These are phyloP conservation scores for Sceloporus tristichus DNA, from an alignment of 2,113 vertebrate species.

Conservation along the genomic window DNA sequence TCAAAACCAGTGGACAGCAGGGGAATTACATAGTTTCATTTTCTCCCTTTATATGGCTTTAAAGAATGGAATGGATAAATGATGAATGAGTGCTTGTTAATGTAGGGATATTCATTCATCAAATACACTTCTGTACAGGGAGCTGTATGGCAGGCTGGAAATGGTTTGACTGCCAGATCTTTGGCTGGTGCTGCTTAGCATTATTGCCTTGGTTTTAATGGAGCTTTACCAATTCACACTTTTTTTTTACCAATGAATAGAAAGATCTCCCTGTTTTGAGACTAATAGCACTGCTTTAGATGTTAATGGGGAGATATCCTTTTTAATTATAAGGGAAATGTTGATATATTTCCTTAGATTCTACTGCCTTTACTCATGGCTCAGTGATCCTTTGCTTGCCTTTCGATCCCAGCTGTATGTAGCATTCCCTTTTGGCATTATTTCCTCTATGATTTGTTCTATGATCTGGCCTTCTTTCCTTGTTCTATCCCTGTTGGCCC, in stretches of 20 bases:
- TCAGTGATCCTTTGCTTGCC: slow-evolving; percentile 3
- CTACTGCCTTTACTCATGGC: slow-evolving; percentile 2
- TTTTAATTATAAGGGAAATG: background rate
- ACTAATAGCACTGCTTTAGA: slow-evolving; percentile 2
- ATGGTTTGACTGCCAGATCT: slow-evolving; percentile 32
- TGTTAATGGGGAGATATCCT: background rate
- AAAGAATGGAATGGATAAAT: background rate
- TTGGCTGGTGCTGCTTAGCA: slow-evolving; percentile 17
- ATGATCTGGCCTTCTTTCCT: slow-evolving; percentile 20
- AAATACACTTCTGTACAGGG: slow-evolving; percentile 20
- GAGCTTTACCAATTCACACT: background rate
- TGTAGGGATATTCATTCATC: slow-evolving; percentile 18
- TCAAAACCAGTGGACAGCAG: slow-evolving; percentile 36
- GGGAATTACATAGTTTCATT: slow-evolving; percentile 36
- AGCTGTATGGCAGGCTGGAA: slow-evolving; percentile 33
- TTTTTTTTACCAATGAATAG: background rate
- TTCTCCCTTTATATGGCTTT: background rate
- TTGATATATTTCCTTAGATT: background rate
- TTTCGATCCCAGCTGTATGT: background rate
- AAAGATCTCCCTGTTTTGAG: background rate
- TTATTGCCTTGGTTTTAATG: slow-evolving; percentile 18
- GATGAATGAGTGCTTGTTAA: slow-evolving; percentile 40
- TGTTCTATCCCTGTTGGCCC: slow-evolving; percentile 12
- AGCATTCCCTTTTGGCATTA: background rate
- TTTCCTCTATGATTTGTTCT: background rate